These are phyloP conservation scores for Drosophila funebris DNA, from an alignment of 1,140 invertebrate genomes.

Conservation along the genomic window DNA sequence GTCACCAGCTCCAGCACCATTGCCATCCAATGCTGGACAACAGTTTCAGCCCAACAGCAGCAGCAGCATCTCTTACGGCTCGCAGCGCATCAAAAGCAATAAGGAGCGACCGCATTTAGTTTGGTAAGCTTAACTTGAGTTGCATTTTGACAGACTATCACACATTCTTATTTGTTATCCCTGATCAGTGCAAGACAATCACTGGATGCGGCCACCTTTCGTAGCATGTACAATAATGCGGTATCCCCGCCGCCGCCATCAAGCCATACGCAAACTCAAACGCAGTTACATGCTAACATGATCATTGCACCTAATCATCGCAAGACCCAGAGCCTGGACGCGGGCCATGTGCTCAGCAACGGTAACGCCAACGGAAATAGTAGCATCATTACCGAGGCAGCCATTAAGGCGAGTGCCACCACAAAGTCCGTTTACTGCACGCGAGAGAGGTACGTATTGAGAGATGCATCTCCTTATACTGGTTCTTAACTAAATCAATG, in stretches of 20 bases:
- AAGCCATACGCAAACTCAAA: constrained; percentile 46
- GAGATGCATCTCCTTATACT: not conserved
- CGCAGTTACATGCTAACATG: constrained; percentile 70
- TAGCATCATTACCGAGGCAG: constrained; percentile 64
- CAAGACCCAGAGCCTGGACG: constrained; percentile 92
- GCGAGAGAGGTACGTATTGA: constrained; percentile 61
- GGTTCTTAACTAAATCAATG: constrained; percentile 54
- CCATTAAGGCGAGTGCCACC: constrained; percentile 76
- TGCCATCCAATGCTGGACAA: constrained; percentile 1
- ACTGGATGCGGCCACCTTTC: constrained; percentile 71
- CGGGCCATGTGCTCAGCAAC: constrained; percentile 84
- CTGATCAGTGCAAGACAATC: constrained; percentile 64
- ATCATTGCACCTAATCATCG: constrained; percentile 86
- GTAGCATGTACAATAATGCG: constrained; percentile 66
- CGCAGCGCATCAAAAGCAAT: constrained; percentile 73
- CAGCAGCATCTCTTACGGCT: constrained; percentile 61
- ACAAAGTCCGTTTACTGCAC: constrained; percentile 72
- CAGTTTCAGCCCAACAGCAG: constrained; percentile 33
- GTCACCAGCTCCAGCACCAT: constrained; percentile 6
- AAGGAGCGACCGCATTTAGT: constrained; percentile 76
- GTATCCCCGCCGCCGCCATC: constrained; percentile 49
- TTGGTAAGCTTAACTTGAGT: constrained; percentile 38
- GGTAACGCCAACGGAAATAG: constrained; percentile 31
- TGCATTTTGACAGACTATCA: not conserved
- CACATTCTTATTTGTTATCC: no score